Percentiles rank a stretch among this genome's conserved stretches.
These are phyloP conservation scores for Oreochromis grahami DNA, from an alignment of 2,797 vertebrate genomes.

Conservation along the genomic window DNA sequence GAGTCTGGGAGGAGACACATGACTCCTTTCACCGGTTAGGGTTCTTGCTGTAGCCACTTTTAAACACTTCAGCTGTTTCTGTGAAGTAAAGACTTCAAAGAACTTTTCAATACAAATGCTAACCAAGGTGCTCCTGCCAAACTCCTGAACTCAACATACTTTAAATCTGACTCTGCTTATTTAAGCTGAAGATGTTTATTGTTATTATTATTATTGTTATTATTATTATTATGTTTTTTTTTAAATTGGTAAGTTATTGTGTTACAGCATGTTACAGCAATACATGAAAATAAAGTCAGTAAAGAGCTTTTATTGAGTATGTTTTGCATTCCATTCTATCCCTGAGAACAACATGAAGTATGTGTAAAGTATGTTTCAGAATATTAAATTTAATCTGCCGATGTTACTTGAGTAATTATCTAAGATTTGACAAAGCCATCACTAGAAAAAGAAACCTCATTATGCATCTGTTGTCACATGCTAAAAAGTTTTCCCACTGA, in stretches of 20 bases:
- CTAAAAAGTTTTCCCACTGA: no score
- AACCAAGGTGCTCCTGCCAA: neutral
- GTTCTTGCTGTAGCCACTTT: neutral
- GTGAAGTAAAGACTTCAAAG: neutral
- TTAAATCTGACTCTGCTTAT: neutral
- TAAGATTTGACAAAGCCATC: neutral
- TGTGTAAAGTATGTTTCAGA: neutral
- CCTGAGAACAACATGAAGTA: neutral
- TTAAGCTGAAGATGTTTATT: neutral
- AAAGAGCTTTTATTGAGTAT: neutral
- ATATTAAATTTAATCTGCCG: neutral
- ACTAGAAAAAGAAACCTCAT: neutral
- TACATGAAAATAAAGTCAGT: neutral
- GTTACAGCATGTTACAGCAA: neutral
- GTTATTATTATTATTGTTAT: accelerated
- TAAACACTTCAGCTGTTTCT: neutral
- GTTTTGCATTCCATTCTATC: neutral
- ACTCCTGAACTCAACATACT: neutral
- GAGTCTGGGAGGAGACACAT: neutral
- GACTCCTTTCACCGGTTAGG: neutral
- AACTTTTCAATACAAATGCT: neutral
- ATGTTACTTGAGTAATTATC: neutral
- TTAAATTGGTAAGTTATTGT: neutral
- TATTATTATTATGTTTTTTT: accelerated
- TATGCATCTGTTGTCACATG: neutral